Evolutionary conservation across 2,797 vertebrate genomes (phyloP), one percentile per base, ranked within the genome.

Genomic region (Dromococcyx pavoninus): DNA sequence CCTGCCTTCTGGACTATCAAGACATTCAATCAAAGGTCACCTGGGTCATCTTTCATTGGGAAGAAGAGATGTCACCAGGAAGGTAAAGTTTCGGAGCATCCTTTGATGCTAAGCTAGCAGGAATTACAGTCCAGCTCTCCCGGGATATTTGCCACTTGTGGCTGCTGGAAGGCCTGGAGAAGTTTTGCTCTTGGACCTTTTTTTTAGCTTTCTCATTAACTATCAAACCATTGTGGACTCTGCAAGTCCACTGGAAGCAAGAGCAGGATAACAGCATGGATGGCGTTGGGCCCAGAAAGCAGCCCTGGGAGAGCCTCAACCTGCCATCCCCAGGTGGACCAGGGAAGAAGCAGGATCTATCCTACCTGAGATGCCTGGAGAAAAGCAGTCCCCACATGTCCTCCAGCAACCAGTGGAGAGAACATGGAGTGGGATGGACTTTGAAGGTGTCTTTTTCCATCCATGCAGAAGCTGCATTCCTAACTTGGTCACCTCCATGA

Each of bases 61-160:
- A 93, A 86, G 77, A 93, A 85, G 95, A 89, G 93, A 96, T 21
- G 33, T 94, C 81, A 91, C 93, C 61, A 73, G 76, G 94, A 93
- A 96, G 96, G 96, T 96, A 60, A 75, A 70, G 79, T 94, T 96
- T 95, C 91, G 78, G 88, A 82, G 82, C 79, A 28, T 84, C 96
- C 96, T 97, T 97, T 97, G 96, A 97, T 96, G 96, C 90, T 65
- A 60, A 92, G 39, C 30, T 54, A 41, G 94, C 83, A 88, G 89
- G 92, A 95, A 97, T 96, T 90, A 89, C 88, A 94, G 67, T 57
- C 74, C 83, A 21, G 89, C 64, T 93, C 91, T 79, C 90, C 86
- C 1, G 33, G 88, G 74, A 70, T 46, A n/a, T 85, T 74, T 48
- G 5, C 77, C 46, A 10, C 64, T 74, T 10, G 1, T 12, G 75